phyloP scores from a whole-genome alignment of 2,797 vertebrate genomes.

The Otolemur crassicaudatus region DNA sequence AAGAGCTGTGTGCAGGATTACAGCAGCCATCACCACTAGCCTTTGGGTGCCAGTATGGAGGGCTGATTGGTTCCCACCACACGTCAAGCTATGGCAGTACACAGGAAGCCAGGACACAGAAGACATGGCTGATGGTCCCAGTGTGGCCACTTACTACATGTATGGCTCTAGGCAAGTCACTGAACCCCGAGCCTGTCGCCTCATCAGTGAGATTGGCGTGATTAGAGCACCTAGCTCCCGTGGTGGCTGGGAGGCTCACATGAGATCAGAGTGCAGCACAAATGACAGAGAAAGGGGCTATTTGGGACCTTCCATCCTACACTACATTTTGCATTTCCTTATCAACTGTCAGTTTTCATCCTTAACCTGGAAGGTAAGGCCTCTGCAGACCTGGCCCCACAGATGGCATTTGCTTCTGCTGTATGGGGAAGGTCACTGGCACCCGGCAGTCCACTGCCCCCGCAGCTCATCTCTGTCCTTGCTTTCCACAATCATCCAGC shows the following conservation, averaged over 20 bases:
- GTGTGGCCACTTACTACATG: neutral
- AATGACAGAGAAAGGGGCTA: neutral
- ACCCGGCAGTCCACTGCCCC: neutral
- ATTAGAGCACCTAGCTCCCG: neutral
- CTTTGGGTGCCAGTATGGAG: neutral
- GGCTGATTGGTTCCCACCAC: neutral
- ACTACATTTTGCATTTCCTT: neutral
- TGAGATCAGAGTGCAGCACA: too few relatives aligned
- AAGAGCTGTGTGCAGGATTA: neutral
- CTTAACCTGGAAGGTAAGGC: neutral
- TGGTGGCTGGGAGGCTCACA: neutral
- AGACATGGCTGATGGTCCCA: neutral
- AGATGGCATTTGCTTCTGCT: neutral
- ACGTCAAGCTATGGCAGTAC: neutral
- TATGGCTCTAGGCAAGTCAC: neutral
- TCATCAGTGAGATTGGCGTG: neutral
- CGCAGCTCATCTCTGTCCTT: neutral
- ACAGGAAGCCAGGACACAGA: neutral
- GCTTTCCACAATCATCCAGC: neutral
- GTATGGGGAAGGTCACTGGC: neutral
- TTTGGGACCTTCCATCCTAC: accelerated
- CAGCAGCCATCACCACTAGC: neutral
- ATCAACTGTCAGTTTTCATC: neutral
- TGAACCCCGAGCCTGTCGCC: neutral
- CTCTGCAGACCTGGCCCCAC: neutral